A percentile compares a stretch with the other conserved stretches of the same genome.
Conservation (phyloP, 1,140 invertebrate genomes). For the Drosophila tsacasi region DNA sequence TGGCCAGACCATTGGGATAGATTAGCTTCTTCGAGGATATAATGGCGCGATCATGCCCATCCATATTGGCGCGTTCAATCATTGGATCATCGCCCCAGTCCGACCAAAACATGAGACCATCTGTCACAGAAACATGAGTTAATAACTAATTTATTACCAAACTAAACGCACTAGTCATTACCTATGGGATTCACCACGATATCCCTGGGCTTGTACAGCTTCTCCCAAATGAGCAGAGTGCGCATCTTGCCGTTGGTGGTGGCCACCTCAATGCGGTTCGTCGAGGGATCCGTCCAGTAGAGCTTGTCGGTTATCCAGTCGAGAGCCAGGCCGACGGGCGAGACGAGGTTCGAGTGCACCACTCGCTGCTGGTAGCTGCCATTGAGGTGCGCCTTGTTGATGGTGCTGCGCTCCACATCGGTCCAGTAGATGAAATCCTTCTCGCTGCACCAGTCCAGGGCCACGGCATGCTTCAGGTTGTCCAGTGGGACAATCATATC, state of each 20-base stretch:
- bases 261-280: conserved; percentile 93
- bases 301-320: conserved; percentile 95
- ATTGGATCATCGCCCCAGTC: conserved; percentile 93
- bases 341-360: conserved; percentile 86
- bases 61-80: conserved; percentile 95
- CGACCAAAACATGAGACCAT: conserved; percentile 94
- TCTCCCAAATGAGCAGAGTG: conserved; percentile 91
- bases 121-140: conserved; percentile 76
- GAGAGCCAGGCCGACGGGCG: conserved; percentile 91
- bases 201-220: conserved; percentile 92
- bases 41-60: conserved; percentile 90
- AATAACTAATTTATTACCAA: neutral
- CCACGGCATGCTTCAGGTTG: conserved; percentile 92
- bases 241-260: conserved; percentile 92
- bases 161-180: neutral
- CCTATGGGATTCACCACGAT: conserved; percentile 93
- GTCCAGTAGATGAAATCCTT: conserved; percentile 95
- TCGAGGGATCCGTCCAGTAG: conserved; percentile 95
- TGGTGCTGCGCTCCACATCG: conserved; percentile 93
- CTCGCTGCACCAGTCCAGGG: conserved; percentile 93
- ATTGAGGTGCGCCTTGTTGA: conserved; percentile 91
- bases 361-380: conserved; percentile 90
- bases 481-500: conserved; percentile 91
- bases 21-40: conserved; percentile 90
- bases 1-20: conserved; percentile 93